Conservation (phyloP, 2,888 invertebrate genomes). For the Syritta pipiens region DNA sequence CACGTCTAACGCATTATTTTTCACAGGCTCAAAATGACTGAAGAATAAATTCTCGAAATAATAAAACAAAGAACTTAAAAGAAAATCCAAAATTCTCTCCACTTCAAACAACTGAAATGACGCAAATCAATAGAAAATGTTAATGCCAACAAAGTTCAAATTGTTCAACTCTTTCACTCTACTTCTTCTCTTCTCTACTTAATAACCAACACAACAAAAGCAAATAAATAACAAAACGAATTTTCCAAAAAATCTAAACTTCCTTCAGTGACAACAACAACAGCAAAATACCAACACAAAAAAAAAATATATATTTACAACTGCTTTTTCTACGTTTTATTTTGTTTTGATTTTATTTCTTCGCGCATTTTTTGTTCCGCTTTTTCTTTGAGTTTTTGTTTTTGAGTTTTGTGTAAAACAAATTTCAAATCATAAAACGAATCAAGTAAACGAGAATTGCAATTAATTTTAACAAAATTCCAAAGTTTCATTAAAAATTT, state of each 20-base stretch:
- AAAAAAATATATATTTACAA: background rate
- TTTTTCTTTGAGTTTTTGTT: too few species aligned
- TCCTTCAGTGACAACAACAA: background rate
- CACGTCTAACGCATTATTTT: background rate
- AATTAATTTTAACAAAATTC: background rate
- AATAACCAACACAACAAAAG: conserved; percentile 8
- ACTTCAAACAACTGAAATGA: conserved; percentile 25
- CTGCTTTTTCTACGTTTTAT: background rate
- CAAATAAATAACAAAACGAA: background rate
- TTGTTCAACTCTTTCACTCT: conserved; percentile 37
- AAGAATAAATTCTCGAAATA: conserved; percentile 3
- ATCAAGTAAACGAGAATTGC: background rate
- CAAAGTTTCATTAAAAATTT: conserved; percentile 58
- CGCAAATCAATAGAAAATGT: conserved; percentile 38
- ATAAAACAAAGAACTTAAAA: conserved; percentile 1
- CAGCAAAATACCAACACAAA: too few species aligned
- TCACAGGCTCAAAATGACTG: conserved; percentile 20
- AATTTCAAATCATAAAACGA: background rate
- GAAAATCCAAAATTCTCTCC: background rate
- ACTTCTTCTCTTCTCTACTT: conserved; percentile 58
- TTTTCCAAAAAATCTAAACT: too few species aligned
- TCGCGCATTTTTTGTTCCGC: too few species aligned
- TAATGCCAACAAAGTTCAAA: conserved; percentile 30
- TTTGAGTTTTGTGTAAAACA: too few species aligned
- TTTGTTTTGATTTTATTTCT: background rate